Evolutionary conservation across 53 echinoderm and acorn worm genomes (phyloP).

Genomic region (Paelopatides confundens): DNA sequence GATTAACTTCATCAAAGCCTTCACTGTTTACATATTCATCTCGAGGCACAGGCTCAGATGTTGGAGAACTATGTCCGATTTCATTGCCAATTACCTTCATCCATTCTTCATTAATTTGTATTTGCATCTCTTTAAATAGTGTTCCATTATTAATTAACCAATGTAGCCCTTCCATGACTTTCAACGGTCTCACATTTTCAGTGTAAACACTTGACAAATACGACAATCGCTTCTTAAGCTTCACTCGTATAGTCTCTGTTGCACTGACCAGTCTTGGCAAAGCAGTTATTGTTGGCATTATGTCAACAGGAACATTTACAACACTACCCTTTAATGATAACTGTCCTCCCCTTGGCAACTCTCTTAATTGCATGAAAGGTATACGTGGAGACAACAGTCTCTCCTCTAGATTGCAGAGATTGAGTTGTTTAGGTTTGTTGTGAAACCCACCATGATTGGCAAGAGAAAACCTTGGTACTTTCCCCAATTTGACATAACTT

Average conservation of each 20-base stretch:
- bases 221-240: conserved; percentile 36
- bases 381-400: conserved; percentile 51
- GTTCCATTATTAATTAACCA: conserved; percentile 38
- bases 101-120: background rate
- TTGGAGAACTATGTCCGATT: background rate
- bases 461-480: conserved; percentile 42
- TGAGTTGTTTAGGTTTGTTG: conserved; percentile 6
- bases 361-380: conserved; percentile 69
- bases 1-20: background rate
- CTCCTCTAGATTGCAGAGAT: conserved; percentile 51
- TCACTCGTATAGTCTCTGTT: conserved; percentile 54
- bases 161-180: conserved; percentile 32
- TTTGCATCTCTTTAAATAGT: conserved; percentile 32
- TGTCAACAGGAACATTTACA: conserved; percentile 48
- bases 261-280: conserved; percentile 37
- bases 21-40: conserved; percentile 1
- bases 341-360: conserved; percentile 58
- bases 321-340: conserved; percentile 26
- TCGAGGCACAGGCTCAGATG: background rate
- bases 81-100: background rate
- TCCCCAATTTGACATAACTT: background rate
- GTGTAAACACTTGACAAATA: background rate
- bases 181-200: conserved; percentile 52
- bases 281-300: conserved; percentile 44
- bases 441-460: conserved; percentile 45